Conservation (phyloP, 2,113 vertebrate species). For the Kryptolebias marmoratus region DNA sequence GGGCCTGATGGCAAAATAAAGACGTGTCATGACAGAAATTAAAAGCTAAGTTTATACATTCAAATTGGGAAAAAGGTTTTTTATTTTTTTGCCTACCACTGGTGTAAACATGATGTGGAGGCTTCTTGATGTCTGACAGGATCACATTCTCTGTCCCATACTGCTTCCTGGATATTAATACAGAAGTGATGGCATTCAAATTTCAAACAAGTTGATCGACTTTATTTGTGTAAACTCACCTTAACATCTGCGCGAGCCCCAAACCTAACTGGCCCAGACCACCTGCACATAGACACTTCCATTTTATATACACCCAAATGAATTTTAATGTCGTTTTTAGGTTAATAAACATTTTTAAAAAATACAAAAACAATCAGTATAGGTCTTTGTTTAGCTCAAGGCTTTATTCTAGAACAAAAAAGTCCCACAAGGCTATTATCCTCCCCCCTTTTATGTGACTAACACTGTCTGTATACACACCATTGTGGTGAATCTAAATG, state of each 20-base stretch:
- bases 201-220: slow-evolving; percentile 6
- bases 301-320: background rate
- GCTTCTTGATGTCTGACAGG: slow-evolving; percentile 83
- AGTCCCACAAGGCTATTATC: slow-evolving; percentile 62
- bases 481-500: slow-evolving; percentile 69
- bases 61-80: background rate
- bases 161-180: slow-evolving; percentile 66
- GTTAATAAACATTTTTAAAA: background rate
- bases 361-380: background rate
- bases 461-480: slow-evolving; percentile 59
- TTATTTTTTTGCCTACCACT: slow-evolving; percentile 67
- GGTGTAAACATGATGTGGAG: slow-evolving; percentile 68
- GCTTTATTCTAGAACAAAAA: slow-evolving; percentile 71
- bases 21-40: background rate
- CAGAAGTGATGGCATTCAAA: background rate
- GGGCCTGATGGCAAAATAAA: slow-evolving; percentile 68
- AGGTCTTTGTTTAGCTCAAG: slow-evolving; percentile 54
- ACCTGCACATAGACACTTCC: slow-evolving; percentile 60
- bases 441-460: slow-evolving; percentile 53
- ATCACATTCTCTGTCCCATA: slow-evolving; percentile 81
- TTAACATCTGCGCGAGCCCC: slow-evolving; percentile 78
- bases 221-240: slow-evolving; percentile 58
- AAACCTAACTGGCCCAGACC: slow-evolving; percentile 82
- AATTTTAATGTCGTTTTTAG: background rate
- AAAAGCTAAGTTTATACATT: background rate